Conservation (phyloP, 2,113 vertebrate genomes). For the Paramormyrops kingsleyae region DNA sequence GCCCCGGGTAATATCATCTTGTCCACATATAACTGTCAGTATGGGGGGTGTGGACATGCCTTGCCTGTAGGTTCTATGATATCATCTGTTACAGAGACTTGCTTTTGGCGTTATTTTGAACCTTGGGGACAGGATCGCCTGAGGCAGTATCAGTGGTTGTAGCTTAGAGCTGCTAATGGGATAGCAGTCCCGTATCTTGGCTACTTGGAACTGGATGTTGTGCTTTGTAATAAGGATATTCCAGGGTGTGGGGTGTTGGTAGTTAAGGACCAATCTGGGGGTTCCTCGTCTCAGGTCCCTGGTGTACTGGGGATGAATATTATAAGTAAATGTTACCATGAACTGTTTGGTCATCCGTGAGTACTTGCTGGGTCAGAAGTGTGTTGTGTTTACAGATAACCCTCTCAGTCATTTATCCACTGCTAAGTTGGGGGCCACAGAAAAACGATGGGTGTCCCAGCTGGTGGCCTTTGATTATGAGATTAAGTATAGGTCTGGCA, state of each 20-base stretch:
- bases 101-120: slow-evolving; percentile 8
- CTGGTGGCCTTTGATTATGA: no score
- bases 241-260: not conserved
- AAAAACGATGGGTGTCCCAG: no score
- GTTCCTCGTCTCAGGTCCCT: not conserved
- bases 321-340: slow-evolving; percentile 2
- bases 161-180: slow-evolving; percentile 15
- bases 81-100: slow-evolving; percentile 8
- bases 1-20: not conserved
- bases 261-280: not conserved
- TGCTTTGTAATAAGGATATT: not conserved
- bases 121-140: not conserved
- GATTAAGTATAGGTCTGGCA: no score
- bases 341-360: slow-evolving; percentile 3
- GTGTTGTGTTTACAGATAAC: no score
- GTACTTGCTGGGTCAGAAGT: no score
- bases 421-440: no score
- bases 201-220: not conserved
- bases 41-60: not conserved
- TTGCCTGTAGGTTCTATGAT: not conserved
- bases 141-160: slow-evolving; percentile 11
- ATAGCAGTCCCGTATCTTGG: not conserved
- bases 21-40: not conserved
- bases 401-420: no score
- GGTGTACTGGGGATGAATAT: slow-evolving; percentile 20